Base-by-base conservation (phyloP, 2,888 invertebrate species). In the Rotaria macrura region DNA sequence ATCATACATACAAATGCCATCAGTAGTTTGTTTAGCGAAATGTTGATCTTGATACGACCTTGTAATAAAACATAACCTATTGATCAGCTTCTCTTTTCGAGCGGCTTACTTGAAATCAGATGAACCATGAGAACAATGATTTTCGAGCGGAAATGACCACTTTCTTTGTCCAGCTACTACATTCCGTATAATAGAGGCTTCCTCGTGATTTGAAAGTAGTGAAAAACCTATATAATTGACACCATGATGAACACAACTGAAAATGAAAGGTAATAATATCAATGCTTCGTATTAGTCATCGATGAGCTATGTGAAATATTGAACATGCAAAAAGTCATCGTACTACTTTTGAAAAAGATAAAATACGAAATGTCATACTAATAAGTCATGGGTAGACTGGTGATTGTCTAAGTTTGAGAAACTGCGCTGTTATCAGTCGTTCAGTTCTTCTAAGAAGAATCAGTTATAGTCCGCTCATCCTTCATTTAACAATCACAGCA, bases 21-120 rank as follows among this genome's bases (percentile, higher is more conserved):
- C 90, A 85, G 93, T 93, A 1, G 94, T 94, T 90, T 97, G 93
- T 87, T 95, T 93, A 0, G 97, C 97, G 89, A 98, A 96, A 92
- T 94, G 98, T 90, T 94, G 94, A 90, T 97, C 97, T 90, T 97
- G 96, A 89, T 94, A 94, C 85, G 96, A 96, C 97, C 98, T 98
- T 87, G 91, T 91, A 87, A 87, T 72, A 79, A 10, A 34, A 85
- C 38, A 74, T 79, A 0, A 72, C 38, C 7, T n/a, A n/a, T n/a
- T n/a, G 9, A 23, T 23, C 5, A 5, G 0, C 6, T 29, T 14
- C 4, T 34, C 4, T 57, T 52, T 23, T 5, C 23, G 20, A 23
- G 20, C 23, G 6, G 23, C 20, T 88, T 89, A 92, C 89, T 96
- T 95, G 93, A 97, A 96, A 88, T 96, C 95, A 5, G 65, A 34